Evolutionary conservation across 2,113 vertebrate genomes (phyloP).

Genomic region (Acanthisitta chloris): DNA sequence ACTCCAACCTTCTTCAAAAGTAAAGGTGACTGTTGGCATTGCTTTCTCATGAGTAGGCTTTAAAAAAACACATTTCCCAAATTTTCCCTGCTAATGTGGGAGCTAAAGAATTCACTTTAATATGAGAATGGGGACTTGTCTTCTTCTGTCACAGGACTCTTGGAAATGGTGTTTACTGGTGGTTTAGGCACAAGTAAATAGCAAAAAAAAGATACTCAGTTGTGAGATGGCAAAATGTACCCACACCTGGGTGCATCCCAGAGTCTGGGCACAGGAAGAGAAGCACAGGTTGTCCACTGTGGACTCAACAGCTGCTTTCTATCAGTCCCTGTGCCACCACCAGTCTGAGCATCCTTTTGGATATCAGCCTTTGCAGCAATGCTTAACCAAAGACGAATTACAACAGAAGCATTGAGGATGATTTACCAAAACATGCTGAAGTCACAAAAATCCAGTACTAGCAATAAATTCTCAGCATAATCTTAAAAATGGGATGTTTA

Average conservation of each 20-base stretch:
- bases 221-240: neutral
- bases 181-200: neutral
- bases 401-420: neutral
- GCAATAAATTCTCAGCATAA: constrained; percentile 14
- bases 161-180: neutral
- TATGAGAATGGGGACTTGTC: too few species aligned
- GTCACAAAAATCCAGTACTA: neutral
- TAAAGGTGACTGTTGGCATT: neutral
- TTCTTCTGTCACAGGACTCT: neutral
- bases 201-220: neutral
- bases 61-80: neutral
- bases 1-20: neutral
- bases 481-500: constrained; percentile 5
- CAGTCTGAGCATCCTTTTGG: neutral
- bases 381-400: constrained; percentile 18
- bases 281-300: neutral
- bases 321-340: rapidly evolving
- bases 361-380: neutral
- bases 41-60: neutral
- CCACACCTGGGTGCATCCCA: neutral
- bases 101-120: neutral
- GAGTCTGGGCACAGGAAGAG: neutral
- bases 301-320: neutral
- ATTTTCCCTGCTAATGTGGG: neutral
- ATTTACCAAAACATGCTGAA: constrained; percentile 41